Evolutionary conservation across 2,113 vertebrate genomes (phyloP).

Genomic region (Colistium nudipinnis): DNA sequence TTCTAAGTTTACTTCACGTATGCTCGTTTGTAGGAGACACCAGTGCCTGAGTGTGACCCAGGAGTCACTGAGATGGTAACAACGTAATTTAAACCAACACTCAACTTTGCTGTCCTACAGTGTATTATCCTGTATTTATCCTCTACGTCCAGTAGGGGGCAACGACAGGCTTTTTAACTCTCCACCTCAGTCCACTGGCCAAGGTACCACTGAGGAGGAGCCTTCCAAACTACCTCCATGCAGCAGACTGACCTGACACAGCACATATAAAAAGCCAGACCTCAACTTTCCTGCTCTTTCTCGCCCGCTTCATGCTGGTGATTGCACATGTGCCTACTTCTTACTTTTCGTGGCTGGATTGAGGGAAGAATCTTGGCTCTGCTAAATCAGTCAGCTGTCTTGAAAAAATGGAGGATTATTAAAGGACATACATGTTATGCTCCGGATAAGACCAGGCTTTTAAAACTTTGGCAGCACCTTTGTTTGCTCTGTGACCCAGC

Average conservation of each 20-base stretch:
- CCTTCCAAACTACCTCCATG: slow-evolving; percentile 78
- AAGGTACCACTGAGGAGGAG: slow-evolving; percentile 54
- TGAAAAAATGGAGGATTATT: neutral
- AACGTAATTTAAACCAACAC: slow-evolving; percentile 70
- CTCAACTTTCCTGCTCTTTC: neutral
- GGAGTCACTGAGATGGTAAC: slow-evolving; percentile 83
- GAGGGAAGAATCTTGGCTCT: neutral
- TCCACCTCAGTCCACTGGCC: slow-evolving; percentile 66
- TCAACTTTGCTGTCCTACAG: neutral
- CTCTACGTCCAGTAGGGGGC: slow-evolving; percentile 66
- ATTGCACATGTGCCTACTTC: neutral
- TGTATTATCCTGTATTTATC: slow-evolving; percentile 15
- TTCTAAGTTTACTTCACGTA: too few relatives aligned
- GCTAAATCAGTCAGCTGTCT: neutral
- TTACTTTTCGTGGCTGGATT: neutral
- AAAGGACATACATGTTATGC: neutral
- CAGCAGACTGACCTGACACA: slow-evolving; percentile 78
- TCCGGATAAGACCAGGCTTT: neutral
- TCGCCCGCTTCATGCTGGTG: neutral
- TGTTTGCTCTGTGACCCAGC: slow-evolving; percentile 1
- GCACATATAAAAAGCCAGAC: neutral
- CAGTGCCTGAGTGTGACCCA: slow-evolving; percentile 84
- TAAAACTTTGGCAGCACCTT: neutral
- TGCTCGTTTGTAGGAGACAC: slow-evolving; percentile 85
- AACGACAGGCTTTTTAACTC: slow-evolving; percentile 79